Conservation (phyloP, 37 sponge, comb jelly and placozoan genomes). For the Bolinopsis microptera region DNA sequence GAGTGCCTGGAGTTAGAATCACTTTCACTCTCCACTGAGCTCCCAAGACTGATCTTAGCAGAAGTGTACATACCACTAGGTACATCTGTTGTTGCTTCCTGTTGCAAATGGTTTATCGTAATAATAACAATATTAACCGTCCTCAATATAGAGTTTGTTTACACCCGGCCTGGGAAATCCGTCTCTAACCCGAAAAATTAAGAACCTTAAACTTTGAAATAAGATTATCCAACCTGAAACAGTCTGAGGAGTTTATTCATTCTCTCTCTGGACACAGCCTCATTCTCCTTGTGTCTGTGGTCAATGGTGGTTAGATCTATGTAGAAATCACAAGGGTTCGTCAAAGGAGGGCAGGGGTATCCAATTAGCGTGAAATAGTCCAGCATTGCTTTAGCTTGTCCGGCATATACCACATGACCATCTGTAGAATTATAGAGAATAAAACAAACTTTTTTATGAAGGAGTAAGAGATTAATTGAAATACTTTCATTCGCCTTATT, state of each 20-base stretch:
- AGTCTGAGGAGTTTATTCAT: not conserved
- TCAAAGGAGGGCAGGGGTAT: slow-evolving; percentile 63
- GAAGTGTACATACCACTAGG: not conserved
- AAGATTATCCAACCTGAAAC: slow-evolving; percentile 19
- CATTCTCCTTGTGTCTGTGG: slow-evolving; percentile 63
- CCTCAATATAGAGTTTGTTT: too few species aligned
- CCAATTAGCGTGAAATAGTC: slow-evolving; percentile 64
- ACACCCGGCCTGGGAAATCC: too few species aligned
- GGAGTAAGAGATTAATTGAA: too few species aligned
- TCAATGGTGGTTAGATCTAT: slow-evolving; percentile 61
- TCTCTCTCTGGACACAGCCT: slow-evolving; percentile 41
- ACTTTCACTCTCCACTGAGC: slow-evolving; percentile 50
- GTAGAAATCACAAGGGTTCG: slow-evolving; percentile 61
- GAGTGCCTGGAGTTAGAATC: not conserved
- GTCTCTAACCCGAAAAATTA: not conserved
- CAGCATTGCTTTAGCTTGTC: slow-evolving; percentile 20
- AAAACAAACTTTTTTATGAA: too few species aligned
- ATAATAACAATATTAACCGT: too few species aligned
- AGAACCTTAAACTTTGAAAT: too few species aligned
- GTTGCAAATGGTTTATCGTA: too few species aligned
- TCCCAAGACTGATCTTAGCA: slow-evolving; percentile 27
- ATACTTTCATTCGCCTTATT: too few species aligned
- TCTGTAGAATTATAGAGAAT: too few species aligned
- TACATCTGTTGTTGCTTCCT: slow-evolving; percentile 8
- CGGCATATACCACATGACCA: slow-evolving; percentile 60